A percentile compares a stretch with the other conserved stretches of the same genome.
Conservation (phyloP, 2,888 invertebrate genomes). For the Erpobdella octoculata region DNA sequence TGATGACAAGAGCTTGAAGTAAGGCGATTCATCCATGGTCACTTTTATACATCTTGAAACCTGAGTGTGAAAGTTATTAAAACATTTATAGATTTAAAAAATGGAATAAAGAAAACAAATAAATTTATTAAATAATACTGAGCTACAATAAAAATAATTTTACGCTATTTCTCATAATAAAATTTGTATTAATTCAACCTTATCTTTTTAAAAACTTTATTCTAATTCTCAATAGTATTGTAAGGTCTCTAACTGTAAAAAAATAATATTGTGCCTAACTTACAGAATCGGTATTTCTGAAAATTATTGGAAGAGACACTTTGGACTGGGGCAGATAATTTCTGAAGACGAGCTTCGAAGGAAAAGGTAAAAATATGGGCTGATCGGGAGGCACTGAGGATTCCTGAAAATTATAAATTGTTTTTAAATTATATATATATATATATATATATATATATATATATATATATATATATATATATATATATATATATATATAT, state of each 20-base stretch:
- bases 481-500: slow-evolving; percentile 37
- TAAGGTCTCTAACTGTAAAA: background rate
- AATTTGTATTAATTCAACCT: too few species aligned
- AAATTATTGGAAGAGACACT: slow-evolving; percentile 49
- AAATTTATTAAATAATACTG: too few species aligned
- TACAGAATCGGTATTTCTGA: slow-evolving; percentile 53
- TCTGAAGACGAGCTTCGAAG: slow-evolving; percentile 52
- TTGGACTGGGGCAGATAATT: slow-evolving; percentile 50
- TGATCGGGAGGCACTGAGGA: slow-evolving; percentile 42
- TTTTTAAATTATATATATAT: background rate
- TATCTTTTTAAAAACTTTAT: too few species aligned
- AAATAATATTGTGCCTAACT: background rate
- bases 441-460: background rate
- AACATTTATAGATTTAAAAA: background rate
- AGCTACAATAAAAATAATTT: too few species aligned
- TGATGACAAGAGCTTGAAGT: slow-evolving; percentile 51
- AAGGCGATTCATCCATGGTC: slow-evolving; percentile 50
- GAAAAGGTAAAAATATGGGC: slow-evolving; percentile 53
- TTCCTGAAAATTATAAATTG: slow-evolving; percentile 46
- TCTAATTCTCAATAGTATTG: too few species aligned
- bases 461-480: background rate
- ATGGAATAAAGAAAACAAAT: background rate
- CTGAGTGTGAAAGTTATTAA: slow-evolving; percentile 37
- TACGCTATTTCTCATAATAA: too few species aligned
- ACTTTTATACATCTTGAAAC: slow-evolving; percentile 52